Evolutionary conservation across 92 coral and sea anemone genomes (phyloP).

Genomic region (Epizoanthus fatuus): DNA sequence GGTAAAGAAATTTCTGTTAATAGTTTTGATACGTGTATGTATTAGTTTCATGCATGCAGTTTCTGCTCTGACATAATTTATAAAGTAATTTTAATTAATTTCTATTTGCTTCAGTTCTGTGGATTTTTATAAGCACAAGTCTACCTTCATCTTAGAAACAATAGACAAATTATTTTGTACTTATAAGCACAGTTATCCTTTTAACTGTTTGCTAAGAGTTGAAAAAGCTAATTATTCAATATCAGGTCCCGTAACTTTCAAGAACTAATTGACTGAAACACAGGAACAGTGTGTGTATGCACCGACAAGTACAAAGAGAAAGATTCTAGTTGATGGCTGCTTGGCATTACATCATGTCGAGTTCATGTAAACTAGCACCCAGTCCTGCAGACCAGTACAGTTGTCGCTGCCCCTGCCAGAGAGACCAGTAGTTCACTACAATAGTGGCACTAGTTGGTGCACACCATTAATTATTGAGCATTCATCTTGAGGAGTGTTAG

Average conservation of each 20-base stretch:
- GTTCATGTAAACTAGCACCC: constrained; percentile 78
- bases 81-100: no score
- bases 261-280: constrained; percentile 28
- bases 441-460: background rate
- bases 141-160: no score
- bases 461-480: constrained; percentile 31
- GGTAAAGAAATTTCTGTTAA: no score
- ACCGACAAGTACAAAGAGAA: background rate
- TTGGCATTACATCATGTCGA: constrained; percentile 40
- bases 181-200: no score
- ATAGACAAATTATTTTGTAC: no score
- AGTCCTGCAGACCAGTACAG: constrained; percentile 29
- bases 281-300: background rate
- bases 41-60: no score
- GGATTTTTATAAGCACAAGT: no score
- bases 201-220: no score
- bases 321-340: background rate
- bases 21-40: no score
- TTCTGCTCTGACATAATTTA: no score
- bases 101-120: no score
- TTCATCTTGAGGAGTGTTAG: constrained; percentile 18
- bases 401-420: background rate
- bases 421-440: background rate
- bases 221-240: no score
- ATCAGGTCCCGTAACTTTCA: background rate